A percentile compares a stretch with the other conserved stretches of the same genome.
phyloP scores from a whole-genome alignment of 2,797 vertebrate genomes.

The Hapalemur alaotrensis region DNA sequence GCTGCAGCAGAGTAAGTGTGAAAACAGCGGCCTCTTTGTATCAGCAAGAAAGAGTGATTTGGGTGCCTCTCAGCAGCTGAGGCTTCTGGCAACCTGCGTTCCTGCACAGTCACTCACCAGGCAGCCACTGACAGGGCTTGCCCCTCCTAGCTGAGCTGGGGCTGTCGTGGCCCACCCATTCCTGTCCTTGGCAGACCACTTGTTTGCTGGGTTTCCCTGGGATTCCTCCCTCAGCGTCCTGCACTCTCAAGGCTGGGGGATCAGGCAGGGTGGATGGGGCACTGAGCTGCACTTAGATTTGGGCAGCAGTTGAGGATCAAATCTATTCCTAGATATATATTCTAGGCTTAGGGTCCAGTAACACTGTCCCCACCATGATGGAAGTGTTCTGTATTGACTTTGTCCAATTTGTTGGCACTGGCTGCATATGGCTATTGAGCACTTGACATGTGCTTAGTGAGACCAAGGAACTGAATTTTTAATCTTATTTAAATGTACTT shows the following conservation, averaged over 20 bases:
- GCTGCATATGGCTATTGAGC: background rate
- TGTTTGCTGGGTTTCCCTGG: background rate
- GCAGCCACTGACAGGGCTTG: background rate
- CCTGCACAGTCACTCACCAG: constrained; percentile 74
- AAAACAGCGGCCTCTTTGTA: constrained; percentile 70
- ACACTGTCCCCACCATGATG: too few relatives aligned
- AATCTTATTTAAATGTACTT: background rate
- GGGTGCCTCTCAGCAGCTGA: constrained; percentile 53
- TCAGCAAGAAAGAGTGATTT: constrained; percentile 78
- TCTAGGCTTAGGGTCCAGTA: background rate
- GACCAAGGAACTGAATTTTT: background rate
- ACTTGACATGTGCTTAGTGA: background rate
- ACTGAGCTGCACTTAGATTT: background rate
- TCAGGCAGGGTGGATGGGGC: background rate
- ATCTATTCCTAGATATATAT: background rate
- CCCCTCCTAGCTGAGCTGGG: too few relatives aligned
- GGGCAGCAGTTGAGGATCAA: background rate
- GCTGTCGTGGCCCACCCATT: background rate
- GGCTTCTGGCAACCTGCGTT: constrained; percentile 71
- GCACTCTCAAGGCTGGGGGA: background rate
- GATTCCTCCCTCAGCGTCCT: background rate
- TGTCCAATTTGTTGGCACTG: background rate
- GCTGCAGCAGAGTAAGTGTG: constrained; percentile 72
- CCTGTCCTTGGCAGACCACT: background rate
- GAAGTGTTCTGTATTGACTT: background rate